Percentiles rank a stretch among this genome's conserved stretches.
Evolutionary conservation across 2,113 vertebrate genomes (phyloP).

Genomic region (Blennius ocellaris): DNA sequence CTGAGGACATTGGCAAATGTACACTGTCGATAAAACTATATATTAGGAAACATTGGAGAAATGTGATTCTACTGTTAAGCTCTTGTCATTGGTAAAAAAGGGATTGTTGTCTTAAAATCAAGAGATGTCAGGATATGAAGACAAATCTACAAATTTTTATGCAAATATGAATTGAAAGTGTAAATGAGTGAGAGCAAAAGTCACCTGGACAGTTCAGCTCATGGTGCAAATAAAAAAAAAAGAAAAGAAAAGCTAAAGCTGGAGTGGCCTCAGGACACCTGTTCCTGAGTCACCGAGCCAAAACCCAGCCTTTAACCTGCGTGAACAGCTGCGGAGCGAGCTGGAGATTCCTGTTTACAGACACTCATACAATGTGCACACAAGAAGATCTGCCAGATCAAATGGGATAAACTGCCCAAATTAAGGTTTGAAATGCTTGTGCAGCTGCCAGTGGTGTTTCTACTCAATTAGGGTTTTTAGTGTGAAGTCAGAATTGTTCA

Average conservation of each 20-base stretch:
- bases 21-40: too few relatives aligned
- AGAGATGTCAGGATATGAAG: too few relatives aligned
- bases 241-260: neutral
- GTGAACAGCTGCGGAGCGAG: neutral
- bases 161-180: too few relatives aligned
- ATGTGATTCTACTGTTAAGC: too few relatives aligned
- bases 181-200: neutral
- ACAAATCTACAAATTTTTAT: too few relatives aligned
- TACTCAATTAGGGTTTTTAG: too few relatives aligned
- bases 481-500: too few relatives aligned
- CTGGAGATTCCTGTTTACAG: neutral
- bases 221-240: neutral
- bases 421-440: neutral
- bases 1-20: too few relatives aligned
- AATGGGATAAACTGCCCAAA: slow-evolving; percentile 1
- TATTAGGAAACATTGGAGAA: too few relatives aligned
- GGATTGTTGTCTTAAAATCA: too few relatives aligned
- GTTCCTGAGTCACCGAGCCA: neutral
- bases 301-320: neutral
- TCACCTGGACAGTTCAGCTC: neutral
- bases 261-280: neutral
- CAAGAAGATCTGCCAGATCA: neutral
- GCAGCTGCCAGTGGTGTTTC: neutral
- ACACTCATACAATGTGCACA: neutral
- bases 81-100: too few relatives aligned